These are phyloP conservation scores for Danaus plexippus DNA, from an alignment of 1,140 invertebrate species.

Conservation along the genomic window DNA sequence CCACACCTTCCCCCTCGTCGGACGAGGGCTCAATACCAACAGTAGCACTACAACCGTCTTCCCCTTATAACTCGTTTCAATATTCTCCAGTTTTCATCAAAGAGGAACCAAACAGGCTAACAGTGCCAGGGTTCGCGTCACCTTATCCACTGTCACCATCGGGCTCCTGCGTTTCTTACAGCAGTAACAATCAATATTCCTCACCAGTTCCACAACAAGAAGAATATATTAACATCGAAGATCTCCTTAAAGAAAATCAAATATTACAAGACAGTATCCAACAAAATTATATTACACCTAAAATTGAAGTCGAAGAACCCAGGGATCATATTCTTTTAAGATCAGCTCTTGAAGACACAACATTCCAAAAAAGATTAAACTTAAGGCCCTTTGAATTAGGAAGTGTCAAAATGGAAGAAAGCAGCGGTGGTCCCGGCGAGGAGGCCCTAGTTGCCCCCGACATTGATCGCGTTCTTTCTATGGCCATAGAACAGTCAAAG, in stretches of 20 bases:
- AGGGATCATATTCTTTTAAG: slow-evolving; percentile 84
- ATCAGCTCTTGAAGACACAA: slow-evolving; percentile 85
- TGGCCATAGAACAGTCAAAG: slow-evolving; percentile 89
- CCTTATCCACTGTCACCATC: slow-evolving; percentile 75
- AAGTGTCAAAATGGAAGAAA: slow-evolving; percentile 75
- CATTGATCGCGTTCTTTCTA: slow-evolving; percentile 86
- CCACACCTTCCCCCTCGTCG: slow-evolving; percentile 66
- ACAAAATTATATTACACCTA: slow-evolving; percentile 57
- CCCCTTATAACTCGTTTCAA: slow-evolving; percentile 58
- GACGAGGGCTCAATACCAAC: slow-evolving; percentile 69
- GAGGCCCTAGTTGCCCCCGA: slow-evolving; percentile 78
- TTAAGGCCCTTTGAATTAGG: slow-evolving; percentile 74
- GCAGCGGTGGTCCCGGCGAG: slow-evolving; percentile 65
- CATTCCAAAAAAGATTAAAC: slow-evolving; percentile 86
- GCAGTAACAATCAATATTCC: slow-evolving; percentile 65
- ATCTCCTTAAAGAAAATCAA: slow-evolving; percentile 69
- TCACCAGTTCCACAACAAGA: slow-evolving; percentile 73
- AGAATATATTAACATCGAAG: slow-evolving; percentile 70
- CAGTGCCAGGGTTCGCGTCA: slow-evolving; percentile 73
- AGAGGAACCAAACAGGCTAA: slow-evolving; percentile 64
- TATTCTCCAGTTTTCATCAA: slow-evolving; percentile 60
- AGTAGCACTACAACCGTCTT: slow-evolving; percentile 63
- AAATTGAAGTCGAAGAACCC: slow-evolving; percentile 65
- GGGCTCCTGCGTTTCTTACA: slow-evolving; percentile 71
- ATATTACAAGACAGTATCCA: slow-evolving; percentile 65